Percentiles rank a stretch among this genome's conserved stretches.
phyloP scores from a whole-genome alignment of 2,113 vertebrate species.

The Silurus asotus region DNA sequence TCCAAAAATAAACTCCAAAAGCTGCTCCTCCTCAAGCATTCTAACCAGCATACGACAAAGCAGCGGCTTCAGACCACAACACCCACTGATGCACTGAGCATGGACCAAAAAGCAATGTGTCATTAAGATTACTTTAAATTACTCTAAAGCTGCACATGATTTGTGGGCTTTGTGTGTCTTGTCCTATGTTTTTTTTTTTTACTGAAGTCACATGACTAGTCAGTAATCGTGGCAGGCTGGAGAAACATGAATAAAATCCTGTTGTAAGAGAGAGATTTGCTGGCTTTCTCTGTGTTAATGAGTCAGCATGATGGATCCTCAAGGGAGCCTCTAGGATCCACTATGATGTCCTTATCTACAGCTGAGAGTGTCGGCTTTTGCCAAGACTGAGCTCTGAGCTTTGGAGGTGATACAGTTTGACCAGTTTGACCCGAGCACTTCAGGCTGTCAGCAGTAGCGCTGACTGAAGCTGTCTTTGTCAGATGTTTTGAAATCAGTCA shows the following conservation, averaged over 20 bases:
- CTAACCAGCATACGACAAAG: slow-evolving; percentile 32
- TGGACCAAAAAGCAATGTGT: not conserved
- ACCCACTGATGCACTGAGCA: not conserved
- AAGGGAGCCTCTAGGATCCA: slow-evolving; percentile 3
- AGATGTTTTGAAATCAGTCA: slow-evolving; percentile 31
- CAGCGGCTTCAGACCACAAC: slow-evolving; percentile 4
- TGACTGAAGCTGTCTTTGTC: slow-evolving; percentile 32
- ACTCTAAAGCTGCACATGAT: not conserved
- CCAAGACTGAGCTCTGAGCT: slow-evolving; percentile 24
- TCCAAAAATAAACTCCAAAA: slow-evolving; percentile 52
- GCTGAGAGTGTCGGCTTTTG: slow-evolving; percentile 22
- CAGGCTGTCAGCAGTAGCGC: slow-evolving; percentile 37
- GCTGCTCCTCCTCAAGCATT: slow-evolving; percentile 16
- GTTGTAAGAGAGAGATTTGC: not conserved
- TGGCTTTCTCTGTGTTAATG: slow-evolving; percentile 15
- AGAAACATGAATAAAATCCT: not conserved
- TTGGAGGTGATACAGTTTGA: slow-evolving; percentile 38
- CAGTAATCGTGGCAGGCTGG: not conserved
- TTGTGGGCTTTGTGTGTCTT: not conserved
- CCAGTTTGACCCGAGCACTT: slow-evolving; percentile 43
- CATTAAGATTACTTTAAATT: not conserved
- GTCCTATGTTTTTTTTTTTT: slow-evolving; percentile 9
- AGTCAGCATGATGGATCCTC: slow-evolving; percentile 31
- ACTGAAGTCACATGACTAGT: slow-evolving; percentile 31
- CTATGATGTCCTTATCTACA: slow-evolving; percentile 39